Conservation (phyloP, 2,797 vertebrate genomes). For the Rhynchotus rufescens region DNA sequence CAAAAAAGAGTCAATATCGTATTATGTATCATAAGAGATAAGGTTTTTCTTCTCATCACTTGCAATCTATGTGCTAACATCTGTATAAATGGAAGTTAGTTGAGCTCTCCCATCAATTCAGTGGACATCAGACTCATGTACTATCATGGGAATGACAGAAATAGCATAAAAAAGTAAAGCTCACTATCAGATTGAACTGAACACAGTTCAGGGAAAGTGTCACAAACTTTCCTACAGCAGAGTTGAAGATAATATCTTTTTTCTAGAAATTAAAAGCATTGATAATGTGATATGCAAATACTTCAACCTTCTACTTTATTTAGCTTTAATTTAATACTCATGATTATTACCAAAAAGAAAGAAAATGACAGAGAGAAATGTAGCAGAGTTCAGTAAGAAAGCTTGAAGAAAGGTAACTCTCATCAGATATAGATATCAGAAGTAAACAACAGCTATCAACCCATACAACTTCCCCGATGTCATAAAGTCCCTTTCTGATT, state of each 20-base stretch:
- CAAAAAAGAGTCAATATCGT: background rate
- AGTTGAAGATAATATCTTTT: background rate
- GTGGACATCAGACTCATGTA: background rate
- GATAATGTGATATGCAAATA: background rate
- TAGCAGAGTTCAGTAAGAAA: background rate
- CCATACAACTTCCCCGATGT: rapidly evolving
- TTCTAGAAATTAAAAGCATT: background rate
- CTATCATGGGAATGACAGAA: background rate
- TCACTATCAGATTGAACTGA: background rate
- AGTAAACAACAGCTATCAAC: background rate
- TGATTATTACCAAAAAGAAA: background rate
- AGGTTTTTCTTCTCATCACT: background rate
- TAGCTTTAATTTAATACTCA: background rate
- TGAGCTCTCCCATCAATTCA: background rate
- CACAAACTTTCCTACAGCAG: background rate
- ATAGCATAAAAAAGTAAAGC: background rate
- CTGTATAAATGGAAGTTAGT: rapidly evolving
- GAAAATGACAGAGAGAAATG: background rate
- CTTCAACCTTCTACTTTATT: background rate
- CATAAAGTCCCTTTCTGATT: background rate
- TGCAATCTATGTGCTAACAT: background rate
- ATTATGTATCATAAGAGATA: background rate
- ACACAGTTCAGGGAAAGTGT: background rate
- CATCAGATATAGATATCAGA: background rate
- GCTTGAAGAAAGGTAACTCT: background rate